Base-by-base conservation (phyloP, 2,888 invertebrate genomes). In the Dasypolia templi region DNA sequence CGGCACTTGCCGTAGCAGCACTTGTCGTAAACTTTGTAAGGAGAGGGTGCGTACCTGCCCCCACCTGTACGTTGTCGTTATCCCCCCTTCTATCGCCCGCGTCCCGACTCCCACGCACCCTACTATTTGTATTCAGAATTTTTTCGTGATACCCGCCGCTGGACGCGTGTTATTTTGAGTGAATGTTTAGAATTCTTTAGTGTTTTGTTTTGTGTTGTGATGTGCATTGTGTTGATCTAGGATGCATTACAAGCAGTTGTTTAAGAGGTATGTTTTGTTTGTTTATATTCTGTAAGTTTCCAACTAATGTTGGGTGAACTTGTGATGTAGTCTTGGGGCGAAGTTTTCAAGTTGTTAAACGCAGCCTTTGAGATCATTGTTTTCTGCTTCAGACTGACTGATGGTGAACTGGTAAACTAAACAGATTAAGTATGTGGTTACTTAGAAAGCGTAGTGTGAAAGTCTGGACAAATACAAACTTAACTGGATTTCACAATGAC, bases 181-280 rank as follows among this genome's bases (percentile, higher is more conserved):
- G 83, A 79, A 79, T 83, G 85, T 83, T 86, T 85, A 69, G 81
- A 86, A 87, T 87, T 86, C 82, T 84, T 75, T 71, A 71, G 88
- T 90, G 89, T 87, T 79, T 86, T 89, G 89, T 87, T 79, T 86
- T 89, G 90, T 89, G 85, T 83, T 89, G 92, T 90, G 89, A 86
- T 89, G 90, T 90, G 88, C 86, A 81, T 86, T 87, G 85, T 86
- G 78, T 77, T 55, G 71, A 67, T 74, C 75, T 80, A 93, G 94
- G 93, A 96, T 96, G 96, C 96, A 96, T 92, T 96, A 95, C 86
- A 96, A 96, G 88, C 94, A 94, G 85, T 88, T 96, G 72, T 95
- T 96, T 86, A 95, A 94, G 90, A 95, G 96, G 96, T 96, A 94
- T 78, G 64, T 77, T 77, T 62, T 72, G 53, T 69, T 63, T 42